Percentiles rank a stretch among this genome's conserved stretches.
Conservation (phyloP, 2,113 vertebrate genomes). For the Rhodinocichla rosea region DNA sequence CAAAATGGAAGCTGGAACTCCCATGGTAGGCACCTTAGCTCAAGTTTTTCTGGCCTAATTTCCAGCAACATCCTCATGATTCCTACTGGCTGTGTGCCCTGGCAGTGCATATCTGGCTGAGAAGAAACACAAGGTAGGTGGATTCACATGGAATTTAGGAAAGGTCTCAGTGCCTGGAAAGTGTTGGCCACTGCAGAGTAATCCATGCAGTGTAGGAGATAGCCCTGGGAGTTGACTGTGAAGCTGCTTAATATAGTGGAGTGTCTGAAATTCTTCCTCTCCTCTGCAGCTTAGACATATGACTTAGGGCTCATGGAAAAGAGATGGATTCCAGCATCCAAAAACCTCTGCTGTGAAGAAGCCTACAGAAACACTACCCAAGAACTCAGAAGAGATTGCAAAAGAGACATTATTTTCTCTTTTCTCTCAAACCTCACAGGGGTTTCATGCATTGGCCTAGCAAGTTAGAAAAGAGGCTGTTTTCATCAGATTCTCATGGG, state of each 20-base stretch:
- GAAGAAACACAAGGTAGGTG: not conserved
- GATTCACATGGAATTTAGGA: not conserved
- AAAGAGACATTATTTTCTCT: not conserved
- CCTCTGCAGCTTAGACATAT: not conserved
- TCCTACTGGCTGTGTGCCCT: not conserved
- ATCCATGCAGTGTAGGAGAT: not conserved
- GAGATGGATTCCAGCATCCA: not conserved
- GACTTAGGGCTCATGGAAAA: not conserved
- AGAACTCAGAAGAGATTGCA: not conserved
- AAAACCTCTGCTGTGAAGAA: not conserved
- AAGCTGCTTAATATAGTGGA: not conserved
- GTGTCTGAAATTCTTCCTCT: not conserved
- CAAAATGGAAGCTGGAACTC: not conserved
- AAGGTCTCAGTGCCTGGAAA: not conserved
- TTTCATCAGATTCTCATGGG: not conserved
- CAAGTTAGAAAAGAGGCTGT: not conserved
- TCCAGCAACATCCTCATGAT: not conserved
- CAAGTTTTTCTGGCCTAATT: not conserved
- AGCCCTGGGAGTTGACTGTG: not conserved
- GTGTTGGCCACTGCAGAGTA: not conserved
- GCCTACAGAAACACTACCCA: not conserved
- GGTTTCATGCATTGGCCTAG: not conserved
- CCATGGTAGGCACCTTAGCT: not conserved
- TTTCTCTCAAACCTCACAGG: not conserved
- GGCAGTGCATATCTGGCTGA: not conserved